Evolutionary conservation across 2,113 vertebrate genomes (phyloP).

Genomic region (Crotalus helleri): DNA sequence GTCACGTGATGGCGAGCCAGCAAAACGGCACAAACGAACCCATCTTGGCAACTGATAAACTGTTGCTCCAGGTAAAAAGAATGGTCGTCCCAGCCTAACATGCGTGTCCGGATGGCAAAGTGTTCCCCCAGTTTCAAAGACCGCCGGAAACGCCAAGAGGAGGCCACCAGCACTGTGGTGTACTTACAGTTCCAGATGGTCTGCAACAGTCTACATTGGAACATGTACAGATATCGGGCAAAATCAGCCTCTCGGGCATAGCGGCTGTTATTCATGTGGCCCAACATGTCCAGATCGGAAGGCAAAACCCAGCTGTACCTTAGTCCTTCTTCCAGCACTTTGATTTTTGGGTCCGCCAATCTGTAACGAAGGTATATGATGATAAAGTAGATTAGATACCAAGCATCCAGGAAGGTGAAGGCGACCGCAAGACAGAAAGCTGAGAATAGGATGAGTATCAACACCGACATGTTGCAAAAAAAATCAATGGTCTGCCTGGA

Average conservation of each 20-base stretch:
- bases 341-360: conserved; percentile 72
- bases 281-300: conserved; percentile 83
- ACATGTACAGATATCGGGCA: conserved; percentile 76
- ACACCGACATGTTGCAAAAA: background rate
- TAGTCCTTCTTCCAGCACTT: conserved; percentile 77
- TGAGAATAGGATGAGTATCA: conserved; percentile 56
- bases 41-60: conserved; percentile 75
- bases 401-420: conserved; percentile 77
- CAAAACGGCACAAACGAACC: conserved; percentile 77
- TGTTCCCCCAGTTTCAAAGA: conserved; percentile 68
- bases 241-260: conserved; percentile 89
- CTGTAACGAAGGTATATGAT: conserved; percentile 67
- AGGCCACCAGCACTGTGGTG: conserved; percentile 68
- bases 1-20: conserved; percentile 75
- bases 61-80: conserved; percentile 82
- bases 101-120: conserved; percentile 66
- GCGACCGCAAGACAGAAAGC: conserved; percentile 55
- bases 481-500: background rate
- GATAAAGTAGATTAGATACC: conserved; percentile 73
- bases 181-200: conserved; percentile 70
- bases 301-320: conserved; percentile 75
- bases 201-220: conserved; percentile 76
- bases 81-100: conserved; percentile 80
- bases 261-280: conserved; percentile 91
- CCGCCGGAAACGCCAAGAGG: conserved; percentile 72